These are phyloP conservation scores for Corvus moneduloides DNA, from an alignment of 2,113 vertebrate species.

Conservation along the genomic window DNA sequence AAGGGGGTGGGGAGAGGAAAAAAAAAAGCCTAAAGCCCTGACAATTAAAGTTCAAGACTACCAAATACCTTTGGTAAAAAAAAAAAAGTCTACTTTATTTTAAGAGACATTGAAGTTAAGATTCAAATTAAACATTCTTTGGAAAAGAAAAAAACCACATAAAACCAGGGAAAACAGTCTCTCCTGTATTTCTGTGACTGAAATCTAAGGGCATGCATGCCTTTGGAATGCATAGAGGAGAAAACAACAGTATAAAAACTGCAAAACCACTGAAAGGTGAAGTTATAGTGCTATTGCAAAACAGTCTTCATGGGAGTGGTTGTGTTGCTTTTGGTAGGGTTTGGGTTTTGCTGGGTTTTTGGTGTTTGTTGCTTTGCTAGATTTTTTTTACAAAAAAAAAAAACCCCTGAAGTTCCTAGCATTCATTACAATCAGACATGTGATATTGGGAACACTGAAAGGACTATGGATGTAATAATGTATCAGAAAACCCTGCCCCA, in stretches of 20 bases:
- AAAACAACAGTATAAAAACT: background rate
- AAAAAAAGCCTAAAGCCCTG: background rate
- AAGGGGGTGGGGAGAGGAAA: fast-evolving
- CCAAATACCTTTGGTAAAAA: background rate
- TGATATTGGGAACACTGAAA: background rate
- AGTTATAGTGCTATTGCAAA: background rate
- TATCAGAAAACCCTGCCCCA: background rate
- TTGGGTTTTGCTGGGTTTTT: background rate
- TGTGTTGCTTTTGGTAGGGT: background rate
- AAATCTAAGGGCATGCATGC: background rate
- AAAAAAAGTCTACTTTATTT: background rate
- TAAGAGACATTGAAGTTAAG: background rate
- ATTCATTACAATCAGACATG: background rate
- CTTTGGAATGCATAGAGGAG: background rate
- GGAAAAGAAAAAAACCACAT: background rate
- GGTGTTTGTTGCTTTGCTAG: background rate
- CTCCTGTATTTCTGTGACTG: background rate
- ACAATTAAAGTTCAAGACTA: background rate
- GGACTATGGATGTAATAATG: background rate
- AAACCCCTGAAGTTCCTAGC: background rate
- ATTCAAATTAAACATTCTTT: background rate
- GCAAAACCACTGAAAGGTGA: background rate
- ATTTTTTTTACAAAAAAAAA: background rate
- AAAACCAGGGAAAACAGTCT: background rate
- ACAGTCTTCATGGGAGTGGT: fast-evolving